phyloP scores from a whole-genome alignment of 2,888 invertebrate genomes.

The Stenichneumon culpator region DNA sequence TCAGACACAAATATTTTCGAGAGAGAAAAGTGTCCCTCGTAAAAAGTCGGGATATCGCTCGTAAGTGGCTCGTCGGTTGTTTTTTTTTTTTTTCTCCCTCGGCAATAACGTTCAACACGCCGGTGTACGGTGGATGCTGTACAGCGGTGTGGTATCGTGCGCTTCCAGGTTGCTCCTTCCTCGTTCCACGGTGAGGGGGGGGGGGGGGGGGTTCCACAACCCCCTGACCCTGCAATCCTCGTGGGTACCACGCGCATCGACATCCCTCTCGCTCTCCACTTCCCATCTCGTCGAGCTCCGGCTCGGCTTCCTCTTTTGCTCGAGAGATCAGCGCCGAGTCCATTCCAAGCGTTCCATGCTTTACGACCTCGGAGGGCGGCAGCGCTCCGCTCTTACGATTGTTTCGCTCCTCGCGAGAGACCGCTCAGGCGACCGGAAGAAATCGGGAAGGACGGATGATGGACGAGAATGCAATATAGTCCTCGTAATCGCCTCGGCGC shows the following conservation, averaged over 20 bases:
- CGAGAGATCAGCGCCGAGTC: constrained; percentile 31
- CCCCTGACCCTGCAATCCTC: constrained; percentile 26
- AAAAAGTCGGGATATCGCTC: constrained; percentile 68
- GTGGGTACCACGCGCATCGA: constrained; percentile 20
- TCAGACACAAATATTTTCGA: constrained; percentile 68
- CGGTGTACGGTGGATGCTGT: not conserved
- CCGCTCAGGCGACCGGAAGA: constrained; percentile 22
- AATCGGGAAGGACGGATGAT: not conserved
- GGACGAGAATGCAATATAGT: constrained; percentile 5
- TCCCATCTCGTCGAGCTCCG: constrained; percentile 8
- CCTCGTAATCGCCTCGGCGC: not conserved
- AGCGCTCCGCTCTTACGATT: constrained; percentile 15
- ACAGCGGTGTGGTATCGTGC: constrained; percentile 8
- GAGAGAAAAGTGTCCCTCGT: constrained; percentile 64
- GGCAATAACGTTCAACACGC: constrained; percentile 28
- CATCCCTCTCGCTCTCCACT: constrained; percentile 18
- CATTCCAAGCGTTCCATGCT: constrained; percentile 40
- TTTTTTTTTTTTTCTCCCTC: constrained; percentile 5
- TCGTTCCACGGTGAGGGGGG: not conserved
- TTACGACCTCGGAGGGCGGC: constrained; percentile 33
- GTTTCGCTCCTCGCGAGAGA: not conserved
- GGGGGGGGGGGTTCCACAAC: not conserved
- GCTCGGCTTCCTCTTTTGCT: constrained; percentile 29
- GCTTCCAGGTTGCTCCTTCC: constrained; percentile 24
- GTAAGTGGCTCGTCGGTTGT: constrained; percentile 64